phyloP scores from a whole-genome alignment of 2,888 invertebrate genomes.

The Dysmachus trigonus region DNA sequence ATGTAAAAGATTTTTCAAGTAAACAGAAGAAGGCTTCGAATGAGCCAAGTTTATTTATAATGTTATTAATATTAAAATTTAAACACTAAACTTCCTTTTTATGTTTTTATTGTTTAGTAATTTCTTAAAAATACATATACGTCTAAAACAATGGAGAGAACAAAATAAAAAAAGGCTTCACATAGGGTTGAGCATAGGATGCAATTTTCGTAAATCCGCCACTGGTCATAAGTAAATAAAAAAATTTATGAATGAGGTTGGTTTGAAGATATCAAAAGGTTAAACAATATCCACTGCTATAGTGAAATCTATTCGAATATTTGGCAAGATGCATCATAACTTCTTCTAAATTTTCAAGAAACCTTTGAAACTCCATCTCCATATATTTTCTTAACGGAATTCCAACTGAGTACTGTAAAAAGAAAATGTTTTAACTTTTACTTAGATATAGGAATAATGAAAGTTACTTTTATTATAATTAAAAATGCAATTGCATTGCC shows the following conservation, averaged over 20 bases:
- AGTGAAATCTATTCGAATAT: background rate
- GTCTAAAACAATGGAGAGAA: too few species aligned
- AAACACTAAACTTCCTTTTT: too few species aligned
- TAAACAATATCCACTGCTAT: background rate
- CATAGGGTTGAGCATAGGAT: too few species aligned
- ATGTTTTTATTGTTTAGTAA: too few species aligned
- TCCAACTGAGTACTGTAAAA: background rate
- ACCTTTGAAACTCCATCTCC: background rate
- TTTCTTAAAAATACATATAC: too few species aligned
- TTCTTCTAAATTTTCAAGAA: slow-evolving; percentile 2
- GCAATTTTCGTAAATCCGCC: too few species aligned
- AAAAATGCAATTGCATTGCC: background rate
- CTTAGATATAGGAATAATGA: background rate
- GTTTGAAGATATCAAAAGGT: background rate
- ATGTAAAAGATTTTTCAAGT: too few species aligned
- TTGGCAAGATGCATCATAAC: background rate
- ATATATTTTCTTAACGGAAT: background rate
- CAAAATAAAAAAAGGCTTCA: too few species aligned
- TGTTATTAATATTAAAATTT: too few species aligned
- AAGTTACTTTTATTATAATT: background rate
- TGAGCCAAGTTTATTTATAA: too few species aligned
- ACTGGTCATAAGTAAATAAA: background rate
- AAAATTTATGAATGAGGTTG: background rate
- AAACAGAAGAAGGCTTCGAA: too few species aligned
- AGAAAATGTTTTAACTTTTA: background rate